A percentile compares a stretch with the other conserved stretches of the same genome.
Evolutionary conservation across 2,113 vertebrate species (phyloP).

Genomic region (Struthio camelus): DNA sequence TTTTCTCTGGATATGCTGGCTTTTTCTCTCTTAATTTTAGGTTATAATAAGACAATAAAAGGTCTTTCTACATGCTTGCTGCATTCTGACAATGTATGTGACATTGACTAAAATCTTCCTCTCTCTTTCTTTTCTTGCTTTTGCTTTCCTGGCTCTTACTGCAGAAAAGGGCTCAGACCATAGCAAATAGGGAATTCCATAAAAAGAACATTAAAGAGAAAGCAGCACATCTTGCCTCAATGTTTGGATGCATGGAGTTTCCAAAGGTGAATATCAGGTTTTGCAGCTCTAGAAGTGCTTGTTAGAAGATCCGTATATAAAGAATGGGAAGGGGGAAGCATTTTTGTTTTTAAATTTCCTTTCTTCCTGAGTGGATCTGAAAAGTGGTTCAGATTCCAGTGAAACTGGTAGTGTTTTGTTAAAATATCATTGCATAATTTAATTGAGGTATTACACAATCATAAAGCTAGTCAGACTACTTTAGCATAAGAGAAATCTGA

Average conservation of each 20-base stretch:
- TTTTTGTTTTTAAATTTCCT: not conserved
- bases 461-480: not conserved
- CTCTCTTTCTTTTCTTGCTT: conserved; percentile 33
- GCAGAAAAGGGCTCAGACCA: conserved; percentile 91
- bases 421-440: not conserved
- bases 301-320: not conserved
- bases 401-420: not conserved
- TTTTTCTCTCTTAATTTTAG: not conserved
- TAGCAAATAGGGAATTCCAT: conserved; percentile 94
- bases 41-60: not conserved
- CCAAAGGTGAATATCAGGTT: conserved; percentile 86
- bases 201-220: conserved; percentile 98
- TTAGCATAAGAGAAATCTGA: not conserved
- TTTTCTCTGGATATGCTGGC: not conserved
- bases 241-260: conserved; percentile 83
- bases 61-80: not conserved
- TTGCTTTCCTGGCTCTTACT: conserved; percentile 43
- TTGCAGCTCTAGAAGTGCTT: conserved; percentile 14
- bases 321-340: not conserved
- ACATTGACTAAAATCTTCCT: conserved; percentile 16
- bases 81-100: not conserved
- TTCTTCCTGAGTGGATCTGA: not conserved
- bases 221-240: conserved; percentile 87
- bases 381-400: not conserved
- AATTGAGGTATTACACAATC: not conserved